Evolutionary conservation across 2,797 vertebrate species (phyloP), one percentile per base, ranked within the genome.

Genomic region (Threskiornis aethiopicus): DNA sequence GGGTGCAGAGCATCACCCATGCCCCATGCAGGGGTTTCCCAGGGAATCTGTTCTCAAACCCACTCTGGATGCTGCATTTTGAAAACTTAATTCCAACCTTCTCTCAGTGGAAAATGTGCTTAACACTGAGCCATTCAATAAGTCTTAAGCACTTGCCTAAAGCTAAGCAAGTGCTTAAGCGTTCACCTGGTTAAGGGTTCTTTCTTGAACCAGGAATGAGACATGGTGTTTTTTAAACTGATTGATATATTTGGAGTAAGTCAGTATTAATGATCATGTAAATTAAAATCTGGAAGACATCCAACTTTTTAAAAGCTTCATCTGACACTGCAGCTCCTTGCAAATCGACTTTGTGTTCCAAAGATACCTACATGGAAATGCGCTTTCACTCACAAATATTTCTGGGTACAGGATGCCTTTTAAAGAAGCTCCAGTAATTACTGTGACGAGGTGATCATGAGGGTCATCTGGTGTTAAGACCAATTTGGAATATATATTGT

Each of bases 241-340:
- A 96, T 86, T 92, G 90, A 96, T 97, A 76, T 89, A 92, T 97
- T 95, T 95, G 92, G 95, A 97, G 61, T 96, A 97, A 95, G 84
- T 89, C 89, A 65, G 78, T 96, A 97, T 94, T 97, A 95, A 96
- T 96, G 87, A 96, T 94, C 92, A 91, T 58, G 89, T 92, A 97
- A 94, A 97, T 97, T 93, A 94, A 96, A 97, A 96, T 86, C 93
- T 96, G 96, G 97, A 92, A 84, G 92, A 31, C 51, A 25, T 84
- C 89, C 97, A 97, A 25, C 46, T 81, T 94, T 95, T 93, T 92
- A 97, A 97, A 96, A 97, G 97, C 97, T 96, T 92, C 13, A 4
- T 87, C 89, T 93, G 90, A 89, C 84, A 75, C 86, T 87, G 82
- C 76, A 92, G 71, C 87, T 96, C 72, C 84, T 71, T 75, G 72